Conservation (phyloP, 92 coral and sea anemone genomes). For the Epizoanthus scotinus region DNA sequence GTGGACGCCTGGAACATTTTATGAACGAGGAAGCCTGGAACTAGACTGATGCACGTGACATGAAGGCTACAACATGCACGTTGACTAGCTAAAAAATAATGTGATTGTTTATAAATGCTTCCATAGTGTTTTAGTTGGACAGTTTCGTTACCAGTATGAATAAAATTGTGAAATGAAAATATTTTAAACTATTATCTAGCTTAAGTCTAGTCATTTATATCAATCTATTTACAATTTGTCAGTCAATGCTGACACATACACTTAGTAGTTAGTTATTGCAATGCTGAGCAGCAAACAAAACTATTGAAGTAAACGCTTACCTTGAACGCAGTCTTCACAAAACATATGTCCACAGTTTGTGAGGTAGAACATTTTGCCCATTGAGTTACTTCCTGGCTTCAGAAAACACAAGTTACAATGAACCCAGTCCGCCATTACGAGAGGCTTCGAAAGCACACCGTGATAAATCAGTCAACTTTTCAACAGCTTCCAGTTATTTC, state of each 20-base stretch:
- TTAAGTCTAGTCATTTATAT: too few relatives aligned
- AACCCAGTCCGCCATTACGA: constrained; percentile 90
- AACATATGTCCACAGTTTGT: constrained; percentile 98
- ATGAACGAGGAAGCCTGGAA: too few relatives aligned
- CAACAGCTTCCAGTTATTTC: not conserved
- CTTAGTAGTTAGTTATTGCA: too few relatives aligned
- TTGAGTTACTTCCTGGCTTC: constrained; percentile 73
- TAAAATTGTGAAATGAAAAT: not conserved
- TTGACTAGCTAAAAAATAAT: too few relatives aligned
- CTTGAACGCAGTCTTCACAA: constrained; percentile 90
- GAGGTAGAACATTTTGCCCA: constrained; percentile 74
- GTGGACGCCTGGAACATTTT: too few relatives aligned
- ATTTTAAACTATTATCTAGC: too few relatives aligned
- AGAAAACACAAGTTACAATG: constrained; percentile 90
- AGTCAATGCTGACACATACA: too few relatives aligned
- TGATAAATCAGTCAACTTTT: not conserved
- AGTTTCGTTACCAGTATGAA: not conserved
- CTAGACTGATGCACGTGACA: too few relatives aligned
- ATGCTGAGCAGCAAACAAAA: not conserved
- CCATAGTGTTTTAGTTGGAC: too few relatives aligned
- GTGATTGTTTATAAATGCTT: too few relatives aligned
- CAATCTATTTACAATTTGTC: too few relatives aligned
- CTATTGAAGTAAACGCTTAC: constrained; percentile 38
- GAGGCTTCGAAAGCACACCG: not conserved
- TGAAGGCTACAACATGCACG: too few relatives aligned